Evolutionary conservation across 2,113 vertebrate species (phyloP).

Genomic region (Poecilia latipinna): DNA sequence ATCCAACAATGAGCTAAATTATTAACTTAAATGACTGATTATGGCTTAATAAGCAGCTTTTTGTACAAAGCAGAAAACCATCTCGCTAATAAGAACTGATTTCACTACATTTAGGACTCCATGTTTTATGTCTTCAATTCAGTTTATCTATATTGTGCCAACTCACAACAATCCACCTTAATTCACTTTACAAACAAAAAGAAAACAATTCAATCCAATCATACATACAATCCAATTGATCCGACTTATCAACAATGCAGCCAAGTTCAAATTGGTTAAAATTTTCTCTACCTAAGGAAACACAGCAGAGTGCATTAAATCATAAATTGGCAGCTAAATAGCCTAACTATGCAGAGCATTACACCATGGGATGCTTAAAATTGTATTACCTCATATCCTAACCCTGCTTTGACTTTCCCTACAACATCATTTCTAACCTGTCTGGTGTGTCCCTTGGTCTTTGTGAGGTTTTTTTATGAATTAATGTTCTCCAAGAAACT

Average conservation of each 20-base stretch:
- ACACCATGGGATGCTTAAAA: not conserved
- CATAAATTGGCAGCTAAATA: too few species aligned
- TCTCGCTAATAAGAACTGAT: not conserved
- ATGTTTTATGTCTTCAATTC: not conserved
- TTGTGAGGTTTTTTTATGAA: not conserved
- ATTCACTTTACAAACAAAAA: too few species aligned
- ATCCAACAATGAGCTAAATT: constrained; percentile 51
- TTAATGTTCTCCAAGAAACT: not conserved
- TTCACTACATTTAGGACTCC: not conserved
- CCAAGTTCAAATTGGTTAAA: too few species aligned
- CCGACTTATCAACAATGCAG: too few species aligned
- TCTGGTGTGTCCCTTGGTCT: not conserved
- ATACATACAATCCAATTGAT: too few species aligned
- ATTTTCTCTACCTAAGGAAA: too few species aligned
- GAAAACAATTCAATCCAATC: too few species aligned
- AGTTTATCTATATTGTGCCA: not conserved
- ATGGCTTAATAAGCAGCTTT: constrained; percentile 44
- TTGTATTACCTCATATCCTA: not conserved
- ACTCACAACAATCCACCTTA: not conserved
- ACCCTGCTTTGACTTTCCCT: not conserved
- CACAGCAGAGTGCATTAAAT: too few species aligned
- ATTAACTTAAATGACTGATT: constrained; percentile 67
- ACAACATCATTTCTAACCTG: not conserved
- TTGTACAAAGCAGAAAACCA: constrained; percentile 32
- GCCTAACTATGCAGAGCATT: not conserved